phyloP scores from a whole-genome alignment of 2,797 vertebrate species.

The Trachops cirrhosus region DNA sequence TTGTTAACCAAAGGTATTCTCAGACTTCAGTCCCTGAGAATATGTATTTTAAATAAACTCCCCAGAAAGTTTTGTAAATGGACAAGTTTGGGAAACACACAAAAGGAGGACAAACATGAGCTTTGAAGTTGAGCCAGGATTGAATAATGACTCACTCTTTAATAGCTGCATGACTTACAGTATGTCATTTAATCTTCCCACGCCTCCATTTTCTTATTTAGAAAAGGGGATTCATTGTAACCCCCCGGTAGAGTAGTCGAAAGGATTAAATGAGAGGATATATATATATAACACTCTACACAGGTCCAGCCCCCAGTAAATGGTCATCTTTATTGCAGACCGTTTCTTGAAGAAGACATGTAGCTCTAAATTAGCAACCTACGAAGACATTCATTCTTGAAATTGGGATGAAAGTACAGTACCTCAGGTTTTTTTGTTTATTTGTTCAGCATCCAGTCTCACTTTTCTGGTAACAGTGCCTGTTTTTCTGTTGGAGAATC shows the following conservation, averaged over 20 bases:
- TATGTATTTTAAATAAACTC: neutral
- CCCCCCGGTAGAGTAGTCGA: neutral
- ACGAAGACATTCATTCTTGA: neutral
- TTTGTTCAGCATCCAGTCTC: neutral
- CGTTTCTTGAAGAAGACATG: neutral
- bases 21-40: neutral
- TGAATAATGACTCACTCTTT: neutral
- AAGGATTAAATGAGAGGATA: neutral
- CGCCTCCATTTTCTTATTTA: neutral
- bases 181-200: neutral
- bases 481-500: neutral
- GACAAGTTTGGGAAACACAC: neutral
- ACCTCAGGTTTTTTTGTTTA: neutral
- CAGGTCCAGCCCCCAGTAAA: neutral
- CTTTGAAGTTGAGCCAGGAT: neutral
- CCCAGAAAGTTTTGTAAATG: neutral
- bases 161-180: neutral
- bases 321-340: neutral
- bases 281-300: neutral
- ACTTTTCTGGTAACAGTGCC: neutral
- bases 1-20: constrained; percentile 16
- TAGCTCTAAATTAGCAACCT: neutral
- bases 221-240: neutral
- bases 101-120: neutral
- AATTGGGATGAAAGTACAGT: neutral